Evolutionary conservation across 2,113 vertebrate genomes (phyloP).

Genomic region (Stigmatopora nigra): DNA sequence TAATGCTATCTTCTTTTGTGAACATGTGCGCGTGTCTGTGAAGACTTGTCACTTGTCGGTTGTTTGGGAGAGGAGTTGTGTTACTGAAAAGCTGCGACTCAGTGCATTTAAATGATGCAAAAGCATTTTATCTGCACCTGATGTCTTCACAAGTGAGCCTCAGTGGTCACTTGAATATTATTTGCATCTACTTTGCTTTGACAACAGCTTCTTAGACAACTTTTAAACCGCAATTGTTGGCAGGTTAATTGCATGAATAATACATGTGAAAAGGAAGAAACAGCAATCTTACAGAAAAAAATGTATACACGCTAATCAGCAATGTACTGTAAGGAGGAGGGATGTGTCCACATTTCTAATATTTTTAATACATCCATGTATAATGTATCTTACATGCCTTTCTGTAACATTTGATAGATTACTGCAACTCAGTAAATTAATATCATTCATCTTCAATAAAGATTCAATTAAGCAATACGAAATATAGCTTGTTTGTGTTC

Average conservation of each 20-base stretch:
- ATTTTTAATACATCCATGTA: neutral
- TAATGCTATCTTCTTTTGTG: constrained; percentile 17
- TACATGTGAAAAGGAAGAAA: neutral
- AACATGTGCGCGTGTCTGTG: constrained; percentile 17
- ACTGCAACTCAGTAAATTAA: too few relatives aligned
- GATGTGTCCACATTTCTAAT: neutral
- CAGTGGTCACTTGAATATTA: neutral
- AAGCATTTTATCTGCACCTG: constrained; percentile 5
- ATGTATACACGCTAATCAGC: neutral
- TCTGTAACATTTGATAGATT: too few relatives aligned
- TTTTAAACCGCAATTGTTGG: neutral
- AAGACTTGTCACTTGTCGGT: constrained; percentile 1
- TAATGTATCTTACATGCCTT: neutral
- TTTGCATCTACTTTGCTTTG: neutral
- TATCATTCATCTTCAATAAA: too few relatives aligned
- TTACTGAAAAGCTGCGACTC: neutral
- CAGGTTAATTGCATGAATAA: neutral
- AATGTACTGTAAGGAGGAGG: neutral
- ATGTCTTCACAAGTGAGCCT: neutral
- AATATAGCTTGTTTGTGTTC: too few relatives aligned
- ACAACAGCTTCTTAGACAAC: neutral
- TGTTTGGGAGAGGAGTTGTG: neutral
- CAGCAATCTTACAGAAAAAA: neutral
- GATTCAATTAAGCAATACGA: too few relatives aligned
- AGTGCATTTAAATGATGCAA: constrained; percentile 6